Conservation (phyloP, 1,140 invertebrate genomes). For the Globodera rostochiensis region DNA sequence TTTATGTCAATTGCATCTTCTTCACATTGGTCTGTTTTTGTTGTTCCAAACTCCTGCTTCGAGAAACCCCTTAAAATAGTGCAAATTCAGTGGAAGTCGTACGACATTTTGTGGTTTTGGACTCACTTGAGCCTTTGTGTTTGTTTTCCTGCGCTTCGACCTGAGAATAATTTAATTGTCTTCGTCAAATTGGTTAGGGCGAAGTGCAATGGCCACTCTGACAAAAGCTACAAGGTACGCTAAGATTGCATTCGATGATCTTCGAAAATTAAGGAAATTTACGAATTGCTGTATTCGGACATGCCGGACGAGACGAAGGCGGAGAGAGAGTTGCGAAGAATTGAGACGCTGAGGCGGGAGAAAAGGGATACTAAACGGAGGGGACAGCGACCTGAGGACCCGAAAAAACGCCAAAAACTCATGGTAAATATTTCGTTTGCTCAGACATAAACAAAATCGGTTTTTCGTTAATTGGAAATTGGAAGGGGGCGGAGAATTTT, state of each 20-base stretch:
- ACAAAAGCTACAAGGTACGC: constrained; percentile 40
- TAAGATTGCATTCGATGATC: not conserved
- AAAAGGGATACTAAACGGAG: constrained; percentile 2
- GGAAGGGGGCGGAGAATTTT: not conserved
- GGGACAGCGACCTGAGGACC: constrained; percentile 4
- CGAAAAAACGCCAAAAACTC: not conserved
- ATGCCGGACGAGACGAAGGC: constrained; percentile 34
- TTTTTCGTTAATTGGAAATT: not conserved
- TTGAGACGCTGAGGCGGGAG: constrained; percentile 36
- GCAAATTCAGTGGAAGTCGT: constrained; percentile 35
- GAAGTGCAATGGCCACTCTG: constrained; percentile 30
- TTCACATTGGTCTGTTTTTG: constrained; percentile 26
- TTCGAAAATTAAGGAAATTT: constrained; percentile 38
- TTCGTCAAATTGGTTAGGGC: constrained; percentile 29
- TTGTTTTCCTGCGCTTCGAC: constrained; percentile 41
- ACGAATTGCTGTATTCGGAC: constrained; percentile 32
- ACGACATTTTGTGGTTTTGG: constrained; percentile 52
- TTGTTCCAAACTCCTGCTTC: not conserved
- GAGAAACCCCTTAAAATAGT: not conserved
- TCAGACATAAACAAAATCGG: not conserved
- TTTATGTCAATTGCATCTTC: constrained; percentile 49
- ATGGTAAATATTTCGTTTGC: not conserved
- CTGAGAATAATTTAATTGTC: constrained; percentile 48
- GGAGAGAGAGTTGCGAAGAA: constrained; percentile 31
- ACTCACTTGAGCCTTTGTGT: constrained; percentile 44